A percentile compares a stretch with the other conserved stretches of the same genome.
Conservation (phyloP, 2,797 vertebrate species). For the Trematomus bernacchii region DNA sequence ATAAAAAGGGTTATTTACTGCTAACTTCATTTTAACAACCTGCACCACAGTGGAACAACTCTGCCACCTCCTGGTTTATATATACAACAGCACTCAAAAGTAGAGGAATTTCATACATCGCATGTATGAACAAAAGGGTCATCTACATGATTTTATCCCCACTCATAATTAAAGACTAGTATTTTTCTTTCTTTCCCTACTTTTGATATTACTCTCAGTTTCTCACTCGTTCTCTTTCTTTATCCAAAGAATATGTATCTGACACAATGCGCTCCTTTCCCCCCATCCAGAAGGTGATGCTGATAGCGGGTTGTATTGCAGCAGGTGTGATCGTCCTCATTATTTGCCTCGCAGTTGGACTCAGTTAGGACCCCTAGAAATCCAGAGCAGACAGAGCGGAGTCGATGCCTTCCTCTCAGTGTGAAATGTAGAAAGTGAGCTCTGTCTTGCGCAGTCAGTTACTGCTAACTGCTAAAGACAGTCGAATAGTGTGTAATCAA, state of each 20-base stretch:
- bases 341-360: conserved; percentile 78
- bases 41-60: conserved; percentile 42
- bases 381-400: conserved; percentile 31
- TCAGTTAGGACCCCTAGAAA: conserved; percentile 72
- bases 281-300: conserved; percentile 82
- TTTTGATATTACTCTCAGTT: background rate
- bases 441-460: background rate
- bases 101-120: background rate
- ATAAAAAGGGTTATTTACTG: background rate
- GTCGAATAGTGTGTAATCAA: conserved; percentile 5
- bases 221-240: conserved; percentile 3
- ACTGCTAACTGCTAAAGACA: background rate
- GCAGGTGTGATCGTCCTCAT: conserved; percentile 79
- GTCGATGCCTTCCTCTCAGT: background rate
- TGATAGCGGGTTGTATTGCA: conserved; percentile 82
- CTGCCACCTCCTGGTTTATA: conserved; percentile 69
- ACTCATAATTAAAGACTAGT: background rate
- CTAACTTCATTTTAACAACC: background rate
- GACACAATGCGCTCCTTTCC: conserved; percentile 33
- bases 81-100: conserved; percentile 13
- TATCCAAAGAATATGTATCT: conserved; percentile 26
- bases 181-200: background rate
- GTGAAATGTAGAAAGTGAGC: background rate
- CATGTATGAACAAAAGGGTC: background rate
- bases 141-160: background rate